Percentiles rank a stretch among this genome's conserved stretches.
These are phyloP conservation scores for Balaeniceps rex DNA, from an alignment of 2,113 vertebrate species.

Conservation along the genomic window DNA sequence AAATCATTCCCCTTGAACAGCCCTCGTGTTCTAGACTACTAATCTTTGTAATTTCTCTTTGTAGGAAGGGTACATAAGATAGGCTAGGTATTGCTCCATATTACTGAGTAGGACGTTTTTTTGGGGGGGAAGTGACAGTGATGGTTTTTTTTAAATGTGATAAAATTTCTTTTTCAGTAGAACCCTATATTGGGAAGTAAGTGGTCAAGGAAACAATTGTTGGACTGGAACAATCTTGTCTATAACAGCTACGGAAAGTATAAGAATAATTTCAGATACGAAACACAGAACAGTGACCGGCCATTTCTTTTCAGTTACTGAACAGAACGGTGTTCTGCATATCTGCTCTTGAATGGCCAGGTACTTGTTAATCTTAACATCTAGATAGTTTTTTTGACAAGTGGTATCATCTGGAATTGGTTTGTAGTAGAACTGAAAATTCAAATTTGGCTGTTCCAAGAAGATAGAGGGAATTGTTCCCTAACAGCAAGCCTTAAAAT, in stretches of 20 bases:
- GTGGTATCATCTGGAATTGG: neutral
- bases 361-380: neutral
- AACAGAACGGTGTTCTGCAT: neutral
- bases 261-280: neutral
- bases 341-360: neutral
- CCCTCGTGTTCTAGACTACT: neutral
- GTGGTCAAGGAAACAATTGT: neutral
- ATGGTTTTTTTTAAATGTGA: neutral
- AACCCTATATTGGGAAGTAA: neutral
- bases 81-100: neutral
- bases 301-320: neutral
- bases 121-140: neutral
- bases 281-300: neutral
- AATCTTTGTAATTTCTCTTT: neutral
- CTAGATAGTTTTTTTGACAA: neutral
- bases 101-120: neutral
- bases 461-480: neutral
- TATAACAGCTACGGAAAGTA: neutral
- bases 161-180: constrained; percentile 10
- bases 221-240: neutral
- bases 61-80: neutral
- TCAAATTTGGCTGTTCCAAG: neutral
- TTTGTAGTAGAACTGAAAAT: neutral
- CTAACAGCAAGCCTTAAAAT: neutral
- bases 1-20: neutral